These are phyloP conservation scores for Megastigmus dorsalis DNA, from an alignment of 2,888 invertebrate species.

Conservation along the genomic window DNA sequence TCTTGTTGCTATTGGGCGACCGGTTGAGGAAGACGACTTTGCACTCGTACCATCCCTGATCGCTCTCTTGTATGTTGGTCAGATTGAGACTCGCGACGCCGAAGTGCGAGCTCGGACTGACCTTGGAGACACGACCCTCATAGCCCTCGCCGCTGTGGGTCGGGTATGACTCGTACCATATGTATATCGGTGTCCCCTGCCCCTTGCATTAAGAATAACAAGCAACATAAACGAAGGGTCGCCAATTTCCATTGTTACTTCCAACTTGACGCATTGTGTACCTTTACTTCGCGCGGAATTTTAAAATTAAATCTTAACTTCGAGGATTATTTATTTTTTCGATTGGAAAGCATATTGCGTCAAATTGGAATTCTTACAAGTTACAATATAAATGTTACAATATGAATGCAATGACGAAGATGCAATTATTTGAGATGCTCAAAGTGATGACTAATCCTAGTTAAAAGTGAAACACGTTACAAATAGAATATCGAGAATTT, in stretches of 20 bases:
- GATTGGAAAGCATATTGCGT: too few relatives aligned
- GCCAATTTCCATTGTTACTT: not conserved
- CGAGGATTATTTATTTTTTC: too few relatives aligned
- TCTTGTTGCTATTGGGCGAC: conserved; percentile 92
- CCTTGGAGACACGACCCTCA: conserved; percentile 92
- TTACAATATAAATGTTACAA: conserved; percentile 31
- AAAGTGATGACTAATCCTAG: conserved; percentile 9
- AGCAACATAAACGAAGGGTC: conserved; percentile 68
- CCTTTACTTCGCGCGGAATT: not conserved
- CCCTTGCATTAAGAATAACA: conserved; percentile 80
- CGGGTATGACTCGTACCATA: conserved; percentile 98
- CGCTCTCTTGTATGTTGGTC: conserved; percentile 93
- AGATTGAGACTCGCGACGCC: conserved; percentile 96
- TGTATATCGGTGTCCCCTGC: conserved; percentile 97
- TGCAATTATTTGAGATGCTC: conserved; percentile 41
- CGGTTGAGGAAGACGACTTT: conserved; percentile 96
- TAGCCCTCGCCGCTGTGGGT: conserved; percentile 97
- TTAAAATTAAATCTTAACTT: not conserved
- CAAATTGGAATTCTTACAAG: conserved; percentile 14
- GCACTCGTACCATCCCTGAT: conserved; percentile 98
- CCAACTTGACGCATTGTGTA: conserved; percentile 20
- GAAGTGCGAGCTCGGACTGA: conserved; percentile 90
- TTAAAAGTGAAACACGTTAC: conserved; percentile 14
- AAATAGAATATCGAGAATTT: not conserved
- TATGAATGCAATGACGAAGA: conserved; percentile 46